phyloP scores from a whole-genome alignment of 2,113 vertebrate species.

The Odocoileus hemionus region DNA sequence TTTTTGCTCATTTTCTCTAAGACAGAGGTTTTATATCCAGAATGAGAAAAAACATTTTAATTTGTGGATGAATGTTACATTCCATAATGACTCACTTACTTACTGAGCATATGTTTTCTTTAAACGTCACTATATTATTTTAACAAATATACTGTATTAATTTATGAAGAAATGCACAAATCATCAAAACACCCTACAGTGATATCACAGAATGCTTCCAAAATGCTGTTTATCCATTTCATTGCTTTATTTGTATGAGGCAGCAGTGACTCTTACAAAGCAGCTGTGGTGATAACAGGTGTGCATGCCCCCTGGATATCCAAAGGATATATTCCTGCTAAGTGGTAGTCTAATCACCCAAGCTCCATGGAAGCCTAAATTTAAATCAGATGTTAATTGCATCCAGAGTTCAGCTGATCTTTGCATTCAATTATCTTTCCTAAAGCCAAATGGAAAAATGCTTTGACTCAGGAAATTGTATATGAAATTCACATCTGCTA shows the following conservation, averaged over 20 bases:
- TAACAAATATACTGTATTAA: slow-evolving; percentile 59
- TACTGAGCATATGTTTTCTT: slow-evolving; percentile 53
- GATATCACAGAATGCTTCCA: not conserved
- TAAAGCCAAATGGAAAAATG: slow-evolving; percentile 58
- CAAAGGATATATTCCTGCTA: slow-evolving; percentile 33
- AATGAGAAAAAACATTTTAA: slow-evolving; percentile 33
- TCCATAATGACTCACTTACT: slow-evolving; percentile 49
- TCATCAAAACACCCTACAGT: slow-evolving; percentile 11
- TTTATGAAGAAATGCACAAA: slow-evolving; percentile 50
- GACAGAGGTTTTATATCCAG: not conserved
- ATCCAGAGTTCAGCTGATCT: slow-evolving; percentile 59
- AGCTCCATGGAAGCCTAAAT: slow-evolving; percentile 55
- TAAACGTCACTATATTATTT: slow-evolving; percentile 52
- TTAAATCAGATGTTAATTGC: slow-evolving; percentile 73
- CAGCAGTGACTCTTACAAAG: slow-evolving; percentile 49
- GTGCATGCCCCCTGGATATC: slow-evolving; percentile 36
- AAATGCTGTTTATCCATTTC: slow-evolving; percentile 59
- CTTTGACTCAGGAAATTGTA: slow-evolving; percentile 41
- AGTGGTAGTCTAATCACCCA: slow-evolving; percentile 65
- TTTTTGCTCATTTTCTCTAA: slow-evolving; percentile 3
- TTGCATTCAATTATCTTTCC: slow-evolving; percentile 64
- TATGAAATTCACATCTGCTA: slow-evolving; percentile 41
- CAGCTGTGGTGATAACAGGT: slow-evolving; percentile 61
- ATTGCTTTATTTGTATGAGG: slow-evolving; percentile 58
- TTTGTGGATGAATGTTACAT: slow-evolving; percentile 34